Conservation (phyloP, 2,888 invertebrate genomes). For the Seira ritae region DNA sequence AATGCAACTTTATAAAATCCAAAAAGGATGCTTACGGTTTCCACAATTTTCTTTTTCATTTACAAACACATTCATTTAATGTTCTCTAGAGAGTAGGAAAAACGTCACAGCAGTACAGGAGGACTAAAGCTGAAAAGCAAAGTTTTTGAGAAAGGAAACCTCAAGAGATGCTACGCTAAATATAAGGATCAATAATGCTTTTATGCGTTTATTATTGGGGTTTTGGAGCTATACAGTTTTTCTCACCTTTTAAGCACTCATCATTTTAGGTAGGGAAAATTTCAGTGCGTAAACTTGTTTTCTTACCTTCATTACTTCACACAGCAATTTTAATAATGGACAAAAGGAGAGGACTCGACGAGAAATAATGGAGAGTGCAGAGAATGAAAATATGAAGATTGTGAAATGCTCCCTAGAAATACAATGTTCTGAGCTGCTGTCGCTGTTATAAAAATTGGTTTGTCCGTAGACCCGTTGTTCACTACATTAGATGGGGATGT, state of each 20-base stretch:
- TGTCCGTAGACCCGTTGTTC: neutral
- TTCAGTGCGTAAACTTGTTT: constrained; percentile 14
- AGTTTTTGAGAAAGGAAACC: neutral
- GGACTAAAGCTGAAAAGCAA: constrained; percentile 1
- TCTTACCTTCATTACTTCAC: constrained; percentile 11
- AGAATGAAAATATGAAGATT: constrained; percentile 5
- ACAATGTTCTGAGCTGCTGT: neutral
- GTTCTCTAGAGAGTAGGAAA: neutral
- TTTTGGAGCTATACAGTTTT: neutral
- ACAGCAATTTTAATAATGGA: constrained; percentile 11
- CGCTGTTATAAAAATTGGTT: neutral
- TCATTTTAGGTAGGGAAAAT: neutral
- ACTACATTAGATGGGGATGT: neutral
- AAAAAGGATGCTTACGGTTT: constrained; percentile 8
- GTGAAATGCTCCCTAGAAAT: neutral
- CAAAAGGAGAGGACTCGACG: neutral
- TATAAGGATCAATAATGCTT: constrained; percentile 4
- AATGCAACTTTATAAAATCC: neutral
- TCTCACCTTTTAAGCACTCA: constrained; percentile 16
- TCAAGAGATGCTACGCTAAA: constrained; percentile 2
- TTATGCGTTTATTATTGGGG: neutral
- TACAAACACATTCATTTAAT: too few relatives aligned
- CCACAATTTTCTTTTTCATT: neutral
- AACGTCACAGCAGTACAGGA: neutral
- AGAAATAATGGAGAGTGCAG: neutral